phyloP scores from a whole-genome alignment of 2,888 invertebrate species.

The Trichogramma dendrolimi region DNA sequence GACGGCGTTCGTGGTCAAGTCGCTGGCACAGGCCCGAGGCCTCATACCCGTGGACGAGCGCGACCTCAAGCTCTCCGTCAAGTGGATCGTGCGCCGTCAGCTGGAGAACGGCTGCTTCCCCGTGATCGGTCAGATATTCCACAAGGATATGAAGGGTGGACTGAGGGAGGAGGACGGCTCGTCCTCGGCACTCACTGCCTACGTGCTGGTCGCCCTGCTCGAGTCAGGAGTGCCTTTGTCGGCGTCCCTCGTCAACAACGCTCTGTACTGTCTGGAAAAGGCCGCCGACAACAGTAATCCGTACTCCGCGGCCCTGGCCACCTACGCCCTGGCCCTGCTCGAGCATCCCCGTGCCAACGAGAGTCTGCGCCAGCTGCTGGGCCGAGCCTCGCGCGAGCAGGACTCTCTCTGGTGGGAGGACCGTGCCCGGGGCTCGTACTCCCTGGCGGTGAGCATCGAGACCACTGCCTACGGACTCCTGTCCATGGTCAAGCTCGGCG shows the following conservation, averaged over 20 bases:
- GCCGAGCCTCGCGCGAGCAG: slow-evolving; percentile 47
- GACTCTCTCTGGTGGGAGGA: slow-evolving; percentile 57
- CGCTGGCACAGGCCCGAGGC: slow-evolving; percentile 61
- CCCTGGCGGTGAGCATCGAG: slow-evolving; percentile 62
- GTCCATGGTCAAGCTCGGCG: slow-evolving; percentile 56
- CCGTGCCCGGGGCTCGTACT: slow-evolving; percentile 47
- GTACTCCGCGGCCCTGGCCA: slow-evolving; percentile 56
- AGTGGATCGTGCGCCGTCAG: slow-evolving; percentile 65
- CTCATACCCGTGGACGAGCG: slow-evolving; percentile 57
- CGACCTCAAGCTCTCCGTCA: slow-evolving; percentile 54
- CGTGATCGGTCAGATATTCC: slow-evolving; percentile 64
- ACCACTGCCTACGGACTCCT: slow-evolving; percentile 66
- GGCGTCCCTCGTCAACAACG: slow-evolving; percentile 56
- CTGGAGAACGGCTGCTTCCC: slow-evolving; percentile 76
- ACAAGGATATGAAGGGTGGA: slow-evolving; percentile 57
- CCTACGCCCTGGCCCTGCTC: slow-evolving; percentile 56
- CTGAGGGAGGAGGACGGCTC: slow-evolving; percentile 44
- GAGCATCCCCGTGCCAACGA: slow-evolving; percentile 52
- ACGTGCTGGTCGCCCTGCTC: slow-evolving; percentile 64
- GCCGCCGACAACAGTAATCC: slow-evolving; percentile 47
- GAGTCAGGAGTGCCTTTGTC: slow-evolving; percentile 58
- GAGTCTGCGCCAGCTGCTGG: slow-evolving; percentile 50
- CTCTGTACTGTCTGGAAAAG: slow-evolving; percentile 60
- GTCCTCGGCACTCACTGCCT: slow-evolving; percentile 64
- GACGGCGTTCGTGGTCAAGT: slow-evolving; percentile 72